A percentile compares a stretch with the other conserved stretches of the same genome.
These are phyloP conservation scores for Piscicola geometra DNA, from an alignment of 2,888 invertebrate species.

Conservation along the genomic window DNA sequence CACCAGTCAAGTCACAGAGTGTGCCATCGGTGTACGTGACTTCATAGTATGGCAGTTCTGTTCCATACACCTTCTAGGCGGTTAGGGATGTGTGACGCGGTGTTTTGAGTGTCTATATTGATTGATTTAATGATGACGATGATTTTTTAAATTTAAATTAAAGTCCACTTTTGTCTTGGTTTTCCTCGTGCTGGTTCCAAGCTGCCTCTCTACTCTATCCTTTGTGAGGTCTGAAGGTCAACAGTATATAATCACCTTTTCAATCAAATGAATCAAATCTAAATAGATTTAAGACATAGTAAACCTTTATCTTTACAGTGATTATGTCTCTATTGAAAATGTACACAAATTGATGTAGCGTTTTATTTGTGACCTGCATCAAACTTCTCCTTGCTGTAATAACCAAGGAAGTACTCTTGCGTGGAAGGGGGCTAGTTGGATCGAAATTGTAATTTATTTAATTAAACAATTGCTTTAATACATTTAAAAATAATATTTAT, in stretches of 20 bases:
- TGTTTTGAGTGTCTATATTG: neutral
- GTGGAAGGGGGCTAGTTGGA: neutral
- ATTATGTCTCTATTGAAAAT: no score
- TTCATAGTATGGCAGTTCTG: conserved; percentile 74
- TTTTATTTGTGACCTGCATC: neutral
- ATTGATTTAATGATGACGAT: neutral
- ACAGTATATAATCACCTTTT: no score
- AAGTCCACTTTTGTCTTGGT: neutral
- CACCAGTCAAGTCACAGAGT: conserved; percentile 78
- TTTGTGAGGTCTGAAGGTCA: no score
- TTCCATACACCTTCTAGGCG: conserved; percentile 69
- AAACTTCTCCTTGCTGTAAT: conserved; percentile 20
- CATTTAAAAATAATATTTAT: no score
- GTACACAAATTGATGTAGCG: no score
- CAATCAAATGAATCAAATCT: no score
- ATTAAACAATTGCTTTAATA: no score
- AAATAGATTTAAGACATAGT: no score
- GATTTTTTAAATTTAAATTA: neutral
- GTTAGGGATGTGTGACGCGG: neutral
- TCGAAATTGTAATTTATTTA: no score
- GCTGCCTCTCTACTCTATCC: no score
- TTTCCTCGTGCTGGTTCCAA: neutral
- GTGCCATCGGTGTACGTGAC: conserved; percentile 80
- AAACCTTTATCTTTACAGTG: no score
- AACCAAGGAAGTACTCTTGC: conserved; percentile 81